Conservation (phyloP, 2,888 invertebrate genomes). For the Zygaena filipendulae region DNA sequence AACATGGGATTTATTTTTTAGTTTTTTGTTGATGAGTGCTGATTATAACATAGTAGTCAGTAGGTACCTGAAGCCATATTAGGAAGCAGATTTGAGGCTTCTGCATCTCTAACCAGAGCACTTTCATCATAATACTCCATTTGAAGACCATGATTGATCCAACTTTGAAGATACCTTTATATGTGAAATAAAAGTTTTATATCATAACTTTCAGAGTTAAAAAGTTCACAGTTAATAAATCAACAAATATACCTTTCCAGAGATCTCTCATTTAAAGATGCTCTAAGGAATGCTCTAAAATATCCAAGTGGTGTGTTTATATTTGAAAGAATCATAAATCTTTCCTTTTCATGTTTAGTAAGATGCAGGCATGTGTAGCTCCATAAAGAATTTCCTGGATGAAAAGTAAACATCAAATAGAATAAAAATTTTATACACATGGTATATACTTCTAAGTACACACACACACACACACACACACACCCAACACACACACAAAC, state of each 20-base stretch:
- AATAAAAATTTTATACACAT: no score
- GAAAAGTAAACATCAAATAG: constrained; percentile 22
- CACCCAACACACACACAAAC: no score
- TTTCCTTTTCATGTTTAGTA: constrained; percentile 88
- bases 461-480: no score
- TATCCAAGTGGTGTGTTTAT: constrained; percentile 74
- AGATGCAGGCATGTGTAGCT: constrained; percentile 81
- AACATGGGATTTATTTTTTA: no score
- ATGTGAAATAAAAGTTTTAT: no score
- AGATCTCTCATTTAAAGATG: constrained; percentile 91
- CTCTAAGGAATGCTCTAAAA: constrained; percentile 89
- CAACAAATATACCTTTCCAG: constrained; percentile 70
- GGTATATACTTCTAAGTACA: no score
- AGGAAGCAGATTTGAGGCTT: constrained; percentile 81
- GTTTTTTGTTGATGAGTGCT: no score
- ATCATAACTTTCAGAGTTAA: no score
- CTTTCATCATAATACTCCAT: constrained; percentile 85
- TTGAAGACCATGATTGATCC: constrained; percentile 75
- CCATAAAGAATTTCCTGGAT: constrained; percentile 77
- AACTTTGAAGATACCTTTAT: constrained; percentile 77
- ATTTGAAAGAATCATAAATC: constrained; percentile 74
- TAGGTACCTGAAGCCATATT: constrained; percentile 83
- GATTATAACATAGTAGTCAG: no score
- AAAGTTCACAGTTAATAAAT: not conserved
- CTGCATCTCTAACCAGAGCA: constrained; percentile 85